Percentiles rank a stretch among this genome's conserved stretches.
phyloP scores from a whole-genome alignment of 23 tunicate genomes.

The Clavelina lepadiformis region DNA sequence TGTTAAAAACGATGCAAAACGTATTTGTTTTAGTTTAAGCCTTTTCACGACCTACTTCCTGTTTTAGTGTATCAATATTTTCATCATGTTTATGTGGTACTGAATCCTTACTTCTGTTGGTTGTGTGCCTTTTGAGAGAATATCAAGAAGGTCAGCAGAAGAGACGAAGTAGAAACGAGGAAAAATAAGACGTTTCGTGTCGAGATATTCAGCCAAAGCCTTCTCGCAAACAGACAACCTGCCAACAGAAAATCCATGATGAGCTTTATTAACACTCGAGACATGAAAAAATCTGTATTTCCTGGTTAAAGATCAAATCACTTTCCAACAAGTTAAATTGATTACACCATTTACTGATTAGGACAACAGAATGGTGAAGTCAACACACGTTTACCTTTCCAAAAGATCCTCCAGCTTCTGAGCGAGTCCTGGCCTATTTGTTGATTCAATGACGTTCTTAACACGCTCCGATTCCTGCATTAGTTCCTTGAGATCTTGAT shows the following conservation, averaged over 20 bases:
- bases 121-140: conserved; percentile 79
- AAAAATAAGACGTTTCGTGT: conserved; percentile 74
- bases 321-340: no score
- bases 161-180: conserved; percentile 91
- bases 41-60: no score
- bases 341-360: not conserved
- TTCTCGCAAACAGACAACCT: conserved; percentile 87
- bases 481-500: conserved; percentile 72
- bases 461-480: conserved; percentile 70
- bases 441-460: conserved; percentile 80
- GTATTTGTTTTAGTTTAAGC: no score
- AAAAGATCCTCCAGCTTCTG: conserved; percentile 66
- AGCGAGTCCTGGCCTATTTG: conserved; percentile 67
- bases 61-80: no score
- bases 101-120: conserved; percentile 75
- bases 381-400: conserved; percentile 34
- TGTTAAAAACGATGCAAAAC: conserved; percentile 1
- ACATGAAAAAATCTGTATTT: no score
- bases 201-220: conserved; percentile 84
- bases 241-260: no score
- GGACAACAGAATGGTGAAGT: not conserved
- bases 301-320: no score
- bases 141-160: conserved; percentile 86
- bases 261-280: no score
- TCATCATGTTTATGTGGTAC: not conserved